Conservation (phyloP, 2,113 vertebrate genomes). For the Hemiscyllium ocellatum region DNA sequence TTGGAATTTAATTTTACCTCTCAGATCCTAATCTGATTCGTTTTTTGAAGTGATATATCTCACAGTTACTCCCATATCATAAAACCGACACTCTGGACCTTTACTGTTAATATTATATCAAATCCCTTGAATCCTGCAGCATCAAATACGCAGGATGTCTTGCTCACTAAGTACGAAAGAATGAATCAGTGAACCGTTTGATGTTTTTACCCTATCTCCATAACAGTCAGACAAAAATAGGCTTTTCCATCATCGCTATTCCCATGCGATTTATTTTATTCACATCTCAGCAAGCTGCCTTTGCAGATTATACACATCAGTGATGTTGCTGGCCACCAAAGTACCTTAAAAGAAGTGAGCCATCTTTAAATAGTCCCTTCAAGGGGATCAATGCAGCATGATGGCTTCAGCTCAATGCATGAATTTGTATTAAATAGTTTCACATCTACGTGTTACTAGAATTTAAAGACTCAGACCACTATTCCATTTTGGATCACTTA, state of each 20-base stretch:
- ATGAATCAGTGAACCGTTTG: constrained; percentile 2
- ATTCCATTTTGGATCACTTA: not conserved
- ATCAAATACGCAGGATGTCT: not conserved
- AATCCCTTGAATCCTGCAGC: not conserved
- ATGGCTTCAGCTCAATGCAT: not conserved
- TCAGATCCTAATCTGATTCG: not conserved
- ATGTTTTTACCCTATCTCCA: constrained; percentile 27
- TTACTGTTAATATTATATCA: not conserved
- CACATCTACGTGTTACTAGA: not conserved
- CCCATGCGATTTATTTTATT: not conserved
- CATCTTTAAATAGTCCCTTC: not conserved
- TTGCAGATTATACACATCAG: not conserved
- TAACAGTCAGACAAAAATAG: constrained; percentile 11
- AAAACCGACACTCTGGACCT: not conserved
- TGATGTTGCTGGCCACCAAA: not conserved
- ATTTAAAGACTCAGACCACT: not conserved
- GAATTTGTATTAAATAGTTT: not conserved
- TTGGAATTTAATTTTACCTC: constrained; percentile 2
- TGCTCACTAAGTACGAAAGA: not conserved
- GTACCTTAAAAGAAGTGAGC: no score
- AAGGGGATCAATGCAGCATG: not conserved
- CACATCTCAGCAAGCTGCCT: not conserved
- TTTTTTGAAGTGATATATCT: not conserved
- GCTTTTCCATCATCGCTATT: not conserved
- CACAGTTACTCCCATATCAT: not conserved